Evolutionary conservation across 2,797 vertebrate species (phyloP).

Genomic region (Melanotaenia nigrans): DNA sequence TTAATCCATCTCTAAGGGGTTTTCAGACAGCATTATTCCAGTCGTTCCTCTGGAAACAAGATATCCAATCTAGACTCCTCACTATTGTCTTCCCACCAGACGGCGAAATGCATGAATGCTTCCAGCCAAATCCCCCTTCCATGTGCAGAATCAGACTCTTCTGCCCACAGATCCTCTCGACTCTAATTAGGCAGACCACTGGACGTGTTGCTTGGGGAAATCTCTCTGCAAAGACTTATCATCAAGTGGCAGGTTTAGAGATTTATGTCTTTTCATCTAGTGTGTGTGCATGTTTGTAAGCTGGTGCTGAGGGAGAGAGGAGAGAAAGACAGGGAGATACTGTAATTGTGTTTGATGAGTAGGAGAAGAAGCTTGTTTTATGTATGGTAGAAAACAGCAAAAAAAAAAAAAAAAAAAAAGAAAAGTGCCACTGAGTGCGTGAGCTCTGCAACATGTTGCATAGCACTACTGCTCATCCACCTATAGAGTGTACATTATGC

Average conservation of each 20-base stretch:
- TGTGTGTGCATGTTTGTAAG: constrained; percentile 51
- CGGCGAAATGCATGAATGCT: constrained; percentile 56
- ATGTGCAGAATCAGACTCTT: constrained; percentile 54
- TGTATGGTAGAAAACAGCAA: constrained; percentile 23
- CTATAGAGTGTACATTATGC: constrained; percentile 40
- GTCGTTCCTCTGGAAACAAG: constrained; percentile 63
- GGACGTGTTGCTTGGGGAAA: constrained; percentile 61
- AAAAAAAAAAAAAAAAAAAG: constrained; percentile 13
- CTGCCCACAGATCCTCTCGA: constrained; percentile 61
- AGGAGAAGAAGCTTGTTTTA: constrained; percentile 24
- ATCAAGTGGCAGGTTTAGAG: constrained; percentile 70
- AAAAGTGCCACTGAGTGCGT: not conserved
- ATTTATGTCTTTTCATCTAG: constrained; percentile 64
- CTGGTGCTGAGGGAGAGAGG: constrained; percentile 41
- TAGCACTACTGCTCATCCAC: constrained; percentile 16
- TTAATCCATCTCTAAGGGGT: constrained; percentile 71
- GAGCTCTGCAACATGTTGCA: constrained; percentile 48
- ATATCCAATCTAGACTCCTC: constrained; percentile 63
- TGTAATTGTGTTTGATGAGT: constrained; percentile 35
- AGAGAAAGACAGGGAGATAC: constrained; percentile 33
- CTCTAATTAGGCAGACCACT: constrained; percentile 72
- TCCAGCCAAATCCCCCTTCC: constrained; percentile 65
- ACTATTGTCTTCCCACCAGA: constrained; percentile 71
- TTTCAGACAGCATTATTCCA: constrained; percentile 69
- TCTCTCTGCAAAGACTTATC: constrained; percentile 66